phyloP scores from a whole-genome alignment of 2,888 invertebrate genomes.

The Iphiclides podalirius region DNA sequence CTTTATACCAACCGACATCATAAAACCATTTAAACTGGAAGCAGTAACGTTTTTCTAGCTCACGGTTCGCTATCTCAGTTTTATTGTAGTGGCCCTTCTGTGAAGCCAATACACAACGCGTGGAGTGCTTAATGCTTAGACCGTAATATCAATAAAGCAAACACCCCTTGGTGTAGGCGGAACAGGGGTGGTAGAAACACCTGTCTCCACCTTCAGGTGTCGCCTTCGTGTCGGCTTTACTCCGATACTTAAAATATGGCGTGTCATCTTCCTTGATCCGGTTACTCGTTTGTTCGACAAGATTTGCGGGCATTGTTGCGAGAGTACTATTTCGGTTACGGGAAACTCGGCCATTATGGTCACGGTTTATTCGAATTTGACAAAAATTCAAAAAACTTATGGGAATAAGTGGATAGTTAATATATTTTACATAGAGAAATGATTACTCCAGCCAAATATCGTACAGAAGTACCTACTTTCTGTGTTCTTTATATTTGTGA shows the following conservation, averaged over 20 bases:
- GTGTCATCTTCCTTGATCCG: slow-evolving; percentile 59
- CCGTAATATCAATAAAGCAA: slow-evolving; percentile 71
- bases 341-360: slow-evolving; percentile 29
- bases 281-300: slow-evolving; percentile 61
- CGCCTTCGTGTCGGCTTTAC: slow-evolving; percentile 56
- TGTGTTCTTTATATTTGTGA: no score
- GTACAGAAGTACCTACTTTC: no score
- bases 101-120: slow-evolving; percentile 61
- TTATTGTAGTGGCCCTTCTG: slow-evolving; percentile 52
- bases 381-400: background rate
- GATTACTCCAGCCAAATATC: no score
- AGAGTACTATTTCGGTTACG: slow-evolving; percentile 42
- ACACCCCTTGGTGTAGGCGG: slow-evolving; percentile 29
- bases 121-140: slow-evolving; percentile 65
- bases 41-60: slow-evolving; percentile 37
- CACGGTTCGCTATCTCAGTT: slow-evolving; percentile 43
- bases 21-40: slow-evolving; percentile 29
- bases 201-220: slow-evolving; percentile 52
- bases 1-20: slow-evolving; percentile 17
- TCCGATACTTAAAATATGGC: slow-evolving; percentile 72
- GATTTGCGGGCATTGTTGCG: slow-evolving; percentile 52
- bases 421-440: no score
- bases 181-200: slow-evolving; percentile 39
- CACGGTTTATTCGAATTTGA: background rate
- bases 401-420: background rate